Evolutionary conservation across 2,888 invertebrate genomes (phyloP), one percentile per base, ranked within the genome.

Genomic region (Morpho deidamia): DNA sequence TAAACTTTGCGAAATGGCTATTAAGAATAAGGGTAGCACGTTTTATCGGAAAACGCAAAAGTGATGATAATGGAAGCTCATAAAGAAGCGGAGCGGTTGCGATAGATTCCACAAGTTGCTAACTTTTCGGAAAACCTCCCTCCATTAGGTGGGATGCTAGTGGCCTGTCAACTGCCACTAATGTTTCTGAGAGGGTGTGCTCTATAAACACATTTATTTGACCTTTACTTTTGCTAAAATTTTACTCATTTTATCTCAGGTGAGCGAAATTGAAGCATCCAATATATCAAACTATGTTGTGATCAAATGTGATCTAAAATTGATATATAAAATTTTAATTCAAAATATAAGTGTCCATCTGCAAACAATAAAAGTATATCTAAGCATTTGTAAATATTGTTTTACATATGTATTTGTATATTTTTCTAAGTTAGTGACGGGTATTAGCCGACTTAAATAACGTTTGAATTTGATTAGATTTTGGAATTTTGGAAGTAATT

Each of bases 81-180:
- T 88, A 88, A 88, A 87, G 87, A 86, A 83, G 75, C 75, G 74
- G 74, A 67, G 70, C 72, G 75, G 68, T 64, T 67, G 73, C 69
- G 83, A 87, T 87, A 86, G 87, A 84, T 88, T 84, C 72, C 79
- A 76, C 74, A 81, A 86, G 81, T 86, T 86, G 74, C 81, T 80
- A 87, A 87, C 81, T 88, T 87, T 85, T 78, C 66, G 78, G 50
- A 48, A 70, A 69, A 71, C 71, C 71, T 70, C 71, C 74, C 69
- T 78, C 80, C 83, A 87, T 86, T 88, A 88, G 76, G 70, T 51
- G 76, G 74, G 72, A 66, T 72, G 71, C 79, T 80, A 83, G 83
- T 81, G 81, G 74, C 76, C 77, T 72, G 68, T 71, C 72, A 66
- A 68, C 65, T 63, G 63, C 62, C 64, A 59, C 63, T 68, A 66